These are phyloP conservation scores for Lanistes nyassanus DNA, from an alignment of 1,140 invertebrate species.

Conservation along the genomic window DNA sequence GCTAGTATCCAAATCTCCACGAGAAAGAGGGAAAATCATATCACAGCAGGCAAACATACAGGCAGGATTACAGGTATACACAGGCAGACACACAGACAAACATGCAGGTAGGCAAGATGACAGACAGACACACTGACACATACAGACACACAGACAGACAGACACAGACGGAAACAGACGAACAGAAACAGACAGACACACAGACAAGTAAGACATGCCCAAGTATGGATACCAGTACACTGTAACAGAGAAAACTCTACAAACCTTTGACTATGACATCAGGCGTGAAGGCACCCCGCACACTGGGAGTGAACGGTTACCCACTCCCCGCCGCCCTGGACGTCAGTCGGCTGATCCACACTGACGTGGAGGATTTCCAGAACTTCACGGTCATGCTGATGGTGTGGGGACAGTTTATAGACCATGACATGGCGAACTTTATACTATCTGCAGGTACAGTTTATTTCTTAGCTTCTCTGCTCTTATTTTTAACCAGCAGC, in stretches of 20 bases:
- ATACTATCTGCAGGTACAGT: background rate
- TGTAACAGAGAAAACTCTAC: background rate
- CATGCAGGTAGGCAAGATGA: too few relatives aligned
- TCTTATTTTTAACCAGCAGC: background rate
- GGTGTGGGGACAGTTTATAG: conserved; percentile 37
- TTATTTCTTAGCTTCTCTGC: background rate
- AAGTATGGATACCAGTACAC: too few relatives aligned
- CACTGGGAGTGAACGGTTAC: conserved; percentile 13
- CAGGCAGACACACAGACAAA: too few relatives aligned
- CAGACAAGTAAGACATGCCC: background rate
- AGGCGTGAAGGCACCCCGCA: conserved; percentile 9
- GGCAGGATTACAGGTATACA: too few relatives aligned
- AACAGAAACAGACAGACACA: conserved; percentile 1
- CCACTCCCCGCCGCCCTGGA: conserved; percentile 31
- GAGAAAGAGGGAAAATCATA: too few relatives aligned
- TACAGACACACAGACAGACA: background rate
- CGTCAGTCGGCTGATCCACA: conserved; percentile 31
- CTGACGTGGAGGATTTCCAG: background rate
- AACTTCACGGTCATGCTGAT: conserved; percentile 26
- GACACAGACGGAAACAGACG: background rate
- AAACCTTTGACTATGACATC: background rate
- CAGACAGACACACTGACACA: background rate
- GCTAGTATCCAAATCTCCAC: too few relatives aligned
- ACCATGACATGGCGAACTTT: conserved; percentile 27
- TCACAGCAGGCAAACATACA: too few relatives aligned